Base-by-base conservation (phyloP, 2,888 invertebrate species). In the Teinopalpus imperialis region DNA sequence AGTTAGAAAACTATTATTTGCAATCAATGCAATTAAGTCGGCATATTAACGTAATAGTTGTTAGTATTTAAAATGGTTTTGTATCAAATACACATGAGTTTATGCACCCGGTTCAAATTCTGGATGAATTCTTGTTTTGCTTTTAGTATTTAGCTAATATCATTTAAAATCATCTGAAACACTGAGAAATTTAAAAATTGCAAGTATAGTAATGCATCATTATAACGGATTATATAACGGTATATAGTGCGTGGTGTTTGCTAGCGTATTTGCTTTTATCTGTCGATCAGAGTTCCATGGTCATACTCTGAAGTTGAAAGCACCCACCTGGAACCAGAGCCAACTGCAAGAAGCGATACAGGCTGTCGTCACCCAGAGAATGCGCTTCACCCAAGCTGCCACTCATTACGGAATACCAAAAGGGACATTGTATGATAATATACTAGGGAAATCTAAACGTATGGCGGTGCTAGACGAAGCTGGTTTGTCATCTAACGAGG, bases 371-470 rank as follows among this genome's bases (percentile, higher is more conserved):
- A 92, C 91, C 2, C 94, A 94, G 76, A 90, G 90, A 70, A 93
- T 94, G 93, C 91, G 94, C 49, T 94, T 94, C 79, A 94, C 94
- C 2, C 93, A 94, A 74, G 94, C 94, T 0, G 92, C 94, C 7
- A 88, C 92, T 9, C 89, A 90, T 61, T 94, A 91, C 79, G 92
- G 92, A 48, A 94, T 94, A 68, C 94, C 94, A 0, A 94, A 94
- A 73, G 94, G 94, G 41, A 94, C 94, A 0, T 85, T 94, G 21
- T 94, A 94, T 79, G 94, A 94, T 78, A 94, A 94, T 68, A 94
- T 94, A 59, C 80, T 94, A 53, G 94, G 94, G 2, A 94, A 94
- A 79, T 92, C 93, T 4, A 94, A 93, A 74, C 89, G 94, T 39
- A 94, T 94, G 94, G 92, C 92, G 43, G 92, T 94, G 0, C 78